Base-by-base conservation (phyloP, 1,140 invertebrate genomes). In the Papilio aristodemus region DNA sequence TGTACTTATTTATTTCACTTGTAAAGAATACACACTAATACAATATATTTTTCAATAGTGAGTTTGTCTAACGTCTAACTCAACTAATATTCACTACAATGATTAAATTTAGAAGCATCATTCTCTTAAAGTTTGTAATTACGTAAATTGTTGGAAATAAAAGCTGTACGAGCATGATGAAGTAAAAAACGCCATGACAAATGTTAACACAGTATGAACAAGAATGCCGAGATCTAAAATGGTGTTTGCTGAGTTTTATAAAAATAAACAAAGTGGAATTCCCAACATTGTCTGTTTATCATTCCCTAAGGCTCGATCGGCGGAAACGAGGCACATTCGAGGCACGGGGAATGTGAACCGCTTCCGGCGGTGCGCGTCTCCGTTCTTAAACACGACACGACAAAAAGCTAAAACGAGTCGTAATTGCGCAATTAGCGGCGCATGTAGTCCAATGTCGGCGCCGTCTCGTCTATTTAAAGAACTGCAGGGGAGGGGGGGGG, bases 221-320 rank as follows among this genome's bases (percentile, higher is more conserved):
- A 54, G 46, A 54, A 54, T 54, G 19, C 19, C 10, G 38, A 39
- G 10, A 22, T 54, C 19, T 54, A 54, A 54, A 59, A 59, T 27
- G 25, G 25, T 59, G 57, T 59, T 36, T 59, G 6, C 32, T 36
- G 57, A 14, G 57, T 14, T 13, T 41, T 27, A 14, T 59, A 59
- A 59, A 59, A 59, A 59, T 59, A 59, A 59, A 59, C 57, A 14
- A 50, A n/a, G 14, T 39, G 9, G 36, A 22, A 62, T 38, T 62
- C 36, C 17, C 9, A 19, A 62, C 36, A 17, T 37, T 38, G 59
- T 59, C 58, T 59, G 58, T 62, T 62, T 39, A 62, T 62, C 59
- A 62, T 62, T 62, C 59, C 14, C 36, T 36, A 38, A 62, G 59
- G 59, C 59, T 62, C 36, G 32, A 62, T 62, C 59, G 59, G 36